Evolutionary conservation across 2,888 invertebrate genomes (phyloP).

Genomic region (Mantis religiosa): DNA sequence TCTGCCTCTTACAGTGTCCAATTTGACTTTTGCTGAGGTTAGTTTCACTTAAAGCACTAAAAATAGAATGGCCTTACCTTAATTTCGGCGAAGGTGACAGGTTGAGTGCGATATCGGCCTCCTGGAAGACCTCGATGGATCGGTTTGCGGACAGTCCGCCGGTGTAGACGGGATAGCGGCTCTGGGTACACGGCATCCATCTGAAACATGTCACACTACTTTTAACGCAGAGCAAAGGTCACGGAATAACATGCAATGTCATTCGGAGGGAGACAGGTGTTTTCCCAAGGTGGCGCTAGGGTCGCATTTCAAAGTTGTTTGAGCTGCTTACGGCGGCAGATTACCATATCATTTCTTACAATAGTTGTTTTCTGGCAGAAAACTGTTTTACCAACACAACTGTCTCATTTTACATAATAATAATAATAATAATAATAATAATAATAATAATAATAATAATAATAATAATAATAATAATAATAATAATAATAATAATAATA

Average conservation of each 20-base stretch:
- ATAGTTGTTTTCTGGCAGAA: no score
- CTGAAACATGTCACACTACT: neutral
- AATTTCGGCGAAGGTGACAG: constrained; percentile 73
- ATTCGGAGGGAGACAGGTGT: neutral
- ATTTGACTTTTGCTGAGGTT: neutral
- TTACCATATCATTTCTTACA: no score
- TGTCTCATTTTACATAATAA: no score
- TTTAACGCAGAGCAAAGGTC: neutral
- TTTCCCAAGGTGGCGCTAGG: neutral
- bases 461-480: no score
- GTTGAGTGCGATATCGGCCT: constrained; percentile 61
- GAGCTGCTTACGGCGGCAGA: no score
- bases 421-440: no score
- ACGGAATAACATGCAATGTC: neutral
- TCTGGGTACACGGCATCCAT: constrained; percentile 70
- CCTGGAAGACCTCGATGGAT: constrained; percentile 46
- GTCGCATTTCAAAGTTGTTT: neutral
- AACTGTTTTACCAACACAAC: no score
- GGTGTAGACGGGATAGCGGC: constrained; percentile 58
- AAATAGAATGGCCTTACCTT: constrained; percentile 46
- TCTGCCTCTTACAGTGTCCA: no score
- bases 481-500: no score
- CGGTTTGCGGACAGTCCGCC: constrained; percentile 54
- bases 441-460: no score
- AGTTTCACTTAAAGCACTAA: neutral